Evolutionary conservation across 2,888 invertebrate genomes (phyloP).

Genomic region (Ennomos erosarius): DNA sequence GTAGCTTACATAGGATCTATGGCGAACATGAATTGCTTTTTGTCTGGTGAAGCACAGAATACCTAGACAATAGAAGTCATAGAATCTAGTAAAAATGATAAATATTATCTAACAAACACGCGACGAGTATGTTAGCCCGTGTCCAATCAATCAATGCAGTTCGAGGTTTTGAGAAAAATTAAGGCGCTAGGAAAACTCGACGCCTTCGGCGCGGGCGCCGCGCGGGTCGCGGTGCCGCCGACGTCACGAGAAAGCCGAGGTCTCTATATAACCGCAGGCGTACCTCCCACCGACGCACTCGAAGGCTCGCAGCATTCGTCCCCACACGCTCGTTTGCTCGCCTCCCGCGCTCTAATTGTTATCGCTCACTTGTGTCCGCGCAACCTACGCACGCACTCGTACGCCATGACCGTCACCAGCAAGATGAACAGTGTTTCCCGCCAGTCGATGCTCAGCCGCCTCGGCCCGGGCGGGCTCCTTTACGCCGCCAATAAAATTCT

Average conservation of each 20-base stretch:
- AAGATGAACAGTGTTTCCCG: conserved; percentile 84
- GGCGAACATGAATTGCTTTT: too few species aligned
- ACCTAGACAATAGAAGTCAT: too few species aligned
- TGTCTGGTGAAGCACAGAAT: too few species aligned
- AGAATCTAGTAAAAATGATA: neutral
- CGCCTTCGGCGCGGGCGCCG: conserved; percentile 39
- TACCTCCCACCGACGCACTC: conserved; percentile 77
- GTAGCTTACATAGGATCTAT: too few species aligned
- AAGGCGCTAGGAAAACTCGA: conserved; percentile 68
- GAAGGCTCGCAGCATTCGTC: conserved; percentile 69
- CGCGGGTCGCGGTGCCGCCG: conserved; percentile 54
- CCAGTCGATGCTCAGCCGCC: conserved; percentile 76
- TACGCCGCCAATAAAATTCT: conserved; percentile 81
- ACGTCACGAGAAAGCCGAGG: conserved; percentile 80
- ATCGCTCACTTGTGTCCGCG: conserved; percentile 69
- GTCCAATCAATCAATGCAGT: conserved; percentile 60
- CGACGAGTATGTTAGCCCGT: conserved; percentile 29
- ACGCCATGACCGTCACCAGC: conserved; percentile 80
- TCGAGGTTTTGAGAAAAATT: conserved; percentile 60
- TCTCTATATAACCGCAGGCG: conserved; percentile 74
- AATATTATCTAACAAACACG: conserved; percentile 2
- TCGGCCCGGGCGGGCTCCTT: conserved; percentile 79
- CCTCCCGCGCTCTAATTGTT: conserved; percentile 57
- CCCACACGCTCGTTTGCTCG: conserved; percentile 63
- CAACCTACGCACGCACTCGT: conserved; percentile 61